These are phyloP conservation scores for Equus quagga DNA, from an alignment of 2,113 vertebrate genomes.

Conservation along the genomic window DNA sequence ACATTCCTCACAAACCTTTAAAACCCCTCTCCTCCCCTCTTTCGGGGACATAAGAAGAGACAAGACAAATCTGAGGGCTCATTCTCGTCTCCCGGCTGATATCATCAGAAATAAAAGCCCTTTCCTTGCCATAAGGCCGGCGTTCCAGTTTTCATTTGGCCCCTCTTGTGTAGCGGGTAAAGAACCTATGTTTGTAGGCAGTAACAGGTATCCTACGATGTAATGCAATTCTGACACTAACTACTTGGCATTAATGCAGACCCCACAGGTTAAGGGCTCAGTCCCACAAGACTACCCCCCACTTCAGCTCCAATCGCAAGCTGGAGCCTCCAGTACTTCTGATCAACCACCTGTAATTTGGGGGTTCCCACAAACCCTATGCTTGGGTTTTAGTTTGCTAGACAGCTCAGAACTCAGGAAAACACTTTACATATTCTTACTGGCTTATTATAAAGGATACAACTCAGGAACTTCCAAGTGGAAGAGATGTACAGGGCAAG, in stretches of 20 bases:
- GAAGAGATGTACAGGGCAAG: background rate
- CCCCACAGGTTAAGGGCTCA: background rate
- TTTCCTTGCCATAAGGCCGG: no score
- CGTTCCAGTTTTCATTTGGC: no score
- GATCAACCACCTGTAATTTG: background rate
- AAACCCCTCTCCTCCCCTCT: no score
- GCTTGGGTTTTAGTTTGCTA: background rate
- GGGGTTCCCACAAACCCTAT: background rate
- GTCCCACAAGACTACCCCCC: background rate
- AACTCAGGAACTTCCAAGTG: background rate
- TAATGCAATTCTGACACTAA: background rate
- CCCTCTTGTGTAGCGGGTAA: no score
- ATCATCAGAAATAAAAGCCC: no score
- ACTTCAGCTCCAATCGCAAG: background rate
- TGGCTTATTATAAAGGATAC: background rate
- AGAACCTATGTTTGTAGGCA: no score
- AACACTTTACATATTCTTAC: background rate
- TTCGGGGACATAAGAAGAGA: no score
- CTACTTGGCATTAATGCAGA: background rate
- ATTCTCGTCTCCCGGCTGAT: no score
- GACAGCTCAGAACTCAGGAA: background rate
- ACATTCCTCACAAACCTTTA: no score
- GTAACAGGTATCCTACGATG: background rate
- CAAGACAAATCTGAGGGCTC: no score
- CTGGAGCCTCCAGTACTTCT: background rate